Evolutionary conservation across 2,797 vertebrate genomes (phyloP).

Genomic region (Sebastes steindachneri): DNA sequence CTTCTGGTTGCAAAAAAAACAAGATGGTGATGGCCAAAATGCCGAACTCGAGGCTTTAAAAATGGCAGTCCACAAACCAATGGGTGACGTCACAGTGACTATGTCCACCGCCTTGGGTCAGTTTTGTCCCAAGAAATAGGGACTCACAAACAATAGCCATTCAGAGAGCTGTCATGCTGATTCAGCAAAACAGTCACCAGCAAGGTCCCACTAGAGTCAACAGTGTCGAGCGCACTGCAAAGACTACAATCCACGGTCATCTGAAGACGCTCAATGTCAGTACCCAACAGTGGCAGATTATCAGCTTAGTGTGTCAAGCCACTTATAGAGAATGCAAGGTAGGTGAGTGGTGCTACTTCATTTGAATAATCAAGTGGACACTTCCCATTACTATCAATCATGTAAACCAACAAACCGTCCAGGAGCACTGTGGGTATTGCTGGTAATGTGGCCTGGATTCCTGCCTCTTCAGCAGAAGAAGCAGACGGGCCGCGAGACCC

Average conservation of each 20-base stretch:
- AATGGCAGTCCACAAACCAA: too few relatives aligned
- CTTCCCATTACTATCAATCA: neutral
- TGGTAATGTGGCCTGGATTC: conserved; percentile 21
- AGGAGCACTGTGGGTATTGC: conserved; percentile 14
- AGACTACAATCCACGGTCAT: neutral
- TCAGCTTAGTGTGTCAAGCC: neutral
- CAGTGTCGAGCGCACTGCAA: neutral
- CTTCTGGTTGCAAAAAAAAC: too few relatives aligned
- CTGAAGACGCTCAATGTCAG: neutral
- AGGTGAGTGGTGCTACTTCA: neutral
- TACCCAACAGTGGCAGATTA: neutral
- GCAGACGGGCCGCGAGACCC: conserved; percentile 29
- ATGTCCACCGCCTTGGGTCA: too few relatives aligned
- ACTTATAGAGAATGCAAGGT: neutral
- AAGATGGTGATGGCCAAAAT: too few relatives aligned
- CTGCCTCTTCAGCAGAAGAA: conserved; percentile 42
- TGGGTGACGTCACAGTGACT: too few relatives aligned
- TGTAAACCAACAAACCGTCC: neutral
- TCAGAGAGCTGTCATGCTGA: neutral
- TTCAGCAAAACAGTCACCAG: neutral
- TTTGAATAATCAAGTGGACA: neutral
- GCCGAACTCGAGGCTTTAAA: too few relatives aligned
- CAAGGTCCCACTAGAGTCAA: neutral
- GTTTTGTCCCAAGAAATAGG: too few relatives aligned
- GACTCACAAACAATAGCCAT: too few relatives aligned